Percentiles rank a stretch among this genome's conserved stretches.
These are phyloP conservation scores for Epinephelus cyanopodus DNA, from an alignment of 2,113 vertebrate genomes.

Conservation along the genomic window DNA sequence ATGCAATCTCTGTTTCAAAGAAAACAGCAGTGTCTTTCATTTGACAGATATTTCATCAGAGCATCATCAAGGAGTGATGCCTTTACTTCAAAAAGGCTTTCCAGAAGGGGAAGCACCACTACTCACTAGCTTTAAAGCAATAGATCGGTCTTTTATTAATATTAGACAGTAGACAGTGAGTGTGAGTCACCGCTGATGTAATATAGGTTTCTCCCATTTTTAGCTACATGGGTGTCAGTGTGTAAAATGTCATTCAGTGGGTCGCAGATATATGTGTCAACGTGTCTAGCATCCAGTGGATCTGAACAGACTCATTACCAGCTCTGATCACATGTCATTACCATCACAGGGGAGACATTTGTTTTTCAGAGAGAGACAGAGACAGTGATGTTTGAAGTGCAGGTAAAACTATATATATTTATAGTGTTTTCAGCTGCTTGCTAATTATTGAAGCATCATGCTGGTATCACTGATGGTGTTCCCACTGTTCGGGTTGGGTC, in stretches of 20 bases:
- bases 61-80: background rate
- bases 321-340: conserved; percentile 2
- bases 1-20: conserved; percentile 30
- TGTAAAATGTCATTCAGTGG: background rate
- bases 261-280: background rate
- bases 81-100: conserved; percentile 1
- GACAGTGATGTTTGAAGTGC: no score
- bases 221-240: background rate
- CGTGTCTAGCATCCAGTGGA: background rate
- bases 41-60: conserved; percentile 36
- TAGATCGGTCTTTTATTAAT: background rate
- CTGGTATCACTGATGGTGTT: no score
- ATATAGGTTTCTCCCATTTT: background rate
- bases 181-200: background rate
- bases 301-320: background rate
- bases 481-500: background rate
- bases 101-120: background rate
- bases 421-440: no score
- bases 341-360: background rate
- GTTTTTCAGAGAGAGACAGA: no score
- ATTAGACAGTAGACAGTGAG: background rate
- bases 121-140: background rate
- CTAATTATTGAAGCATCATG: no score
- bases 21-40: conserved; percentile 7
- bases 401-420: no score